phyloP scores from a whole-genome alignment of 2,888 invertebrate genomes.

The Patella depressa region DNA sequence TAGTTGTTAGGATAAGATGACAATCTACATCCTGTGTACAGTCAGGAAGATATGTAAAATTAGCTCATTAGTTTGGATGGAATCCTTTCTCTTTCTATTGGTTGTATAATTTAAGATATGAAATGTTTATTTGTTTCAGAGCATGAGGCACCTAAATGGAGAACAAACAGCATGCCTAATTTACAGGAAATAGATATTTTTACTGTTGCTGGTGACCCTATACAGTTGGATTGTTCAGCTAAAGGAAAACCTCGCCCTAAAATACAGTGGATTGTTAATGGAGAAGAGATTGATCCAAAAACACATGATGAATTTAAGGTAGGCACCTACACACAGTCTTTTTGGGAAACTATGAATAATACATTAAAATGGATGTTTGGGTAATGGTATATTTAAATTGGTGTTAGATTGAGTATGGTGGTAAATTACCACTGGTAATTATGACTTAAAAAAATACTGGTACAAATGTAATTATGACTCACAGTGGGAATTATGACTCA shows the following conservation, averaged over 20 bases:
- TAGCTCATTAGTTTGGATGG: too few relatives aligned
- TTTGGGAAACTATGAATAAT: too few relatives aligned
- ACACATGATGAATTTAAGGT: conserved; percentile 22
- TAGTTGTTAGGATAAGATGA: too few relatives aligned
- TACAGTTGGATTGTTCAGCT: conserved; percentile 63
- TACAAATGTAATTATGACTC: too few relatives aligned
- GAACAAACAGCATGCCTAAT: conserved; percentile 40
- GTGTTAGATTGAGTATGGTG: too few relatives aligned
- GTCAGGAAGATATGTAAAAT: too few relatives aligned
- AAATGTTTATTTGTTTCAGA: background rate
- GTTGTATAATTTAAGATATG: too few relatives aligned
- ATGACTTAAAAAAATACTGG: background rate
- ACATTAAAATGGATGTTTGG: too few relatives aligned
- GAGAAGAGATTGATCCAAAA: conserved; percentile 27
- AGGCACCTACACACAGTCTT: background rate
- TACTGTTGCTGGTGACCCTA: conserved; percentile 41
- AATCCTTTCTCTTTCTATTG: too few relatives aligned
- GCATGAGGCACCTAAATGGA: conserved; percentile 42
- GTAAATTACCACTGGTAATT: background rate
- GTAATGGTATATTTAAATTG: too few relatives aligned
- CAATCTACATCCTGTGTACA: too few relatives aligned
- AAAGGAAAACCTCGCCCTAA: conserved; percentile 65
- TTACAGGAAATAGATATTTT: conserved; percentile 29
- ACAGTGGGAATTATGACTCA: too few relatives aligned
- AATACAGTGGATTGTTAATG: conserved; percentile 64